phyloP scores from a whole-genome alignment of 2,888 invertebrate species.

The Idaea dimidiata region DNA sequence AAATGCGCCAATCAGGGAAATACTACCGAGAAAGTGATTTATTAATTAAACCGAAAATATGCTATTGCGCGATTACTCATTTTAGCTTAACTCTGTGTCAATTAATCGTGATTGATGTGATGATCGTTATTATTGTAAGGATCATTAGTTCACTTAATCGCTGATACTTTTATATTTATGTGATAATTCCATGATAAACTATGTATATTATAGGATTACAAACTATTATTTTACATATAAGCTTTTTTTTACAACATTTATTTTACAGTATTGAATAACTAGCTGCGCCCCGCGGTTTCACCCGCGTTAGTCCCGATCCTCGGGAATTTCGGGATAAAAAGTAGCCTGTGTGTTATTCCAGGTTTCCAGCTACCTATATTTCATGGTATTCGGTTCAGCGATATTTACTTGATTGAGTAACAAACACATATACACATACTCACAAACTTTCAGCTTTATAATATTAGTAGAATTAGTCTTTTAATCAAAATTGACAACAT shows the following conservation, averaged over 20 bases:
- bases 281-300: no score
- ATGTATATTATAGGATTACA: not conserved
- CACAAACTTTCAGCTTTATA: no score
- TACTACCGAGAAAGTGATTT: conserved; percentile 72
- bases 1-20: conserved; percentile 69
- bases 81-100: conserved; percentile 6
- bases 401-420: no score
- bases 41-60: conserved; percentile 65
- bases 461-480: no score
- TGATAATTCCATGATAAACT: not conserved
- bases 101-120: conserved; percentile 8
- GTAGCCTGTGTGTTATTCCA: no score
- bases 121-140: conserved; percentile 1
- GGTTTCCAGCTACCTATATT: no score
- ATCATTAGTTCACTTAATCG: not conserved
- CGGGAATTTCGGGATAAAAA: no score
- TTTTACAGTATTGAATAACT: no score
- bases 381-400: no score
- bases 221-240: not conserved
- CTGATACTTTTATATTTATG: not conserved
- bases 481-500: no score
- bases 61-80: conserved; percentile 23
- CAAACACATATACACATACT: no score
- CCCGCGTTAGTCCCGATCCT: no score
- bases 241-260: not conserved